Conservation (phyloP, 2,113 vertebrate genomes). For the Diadophis punctatus region DNA sequence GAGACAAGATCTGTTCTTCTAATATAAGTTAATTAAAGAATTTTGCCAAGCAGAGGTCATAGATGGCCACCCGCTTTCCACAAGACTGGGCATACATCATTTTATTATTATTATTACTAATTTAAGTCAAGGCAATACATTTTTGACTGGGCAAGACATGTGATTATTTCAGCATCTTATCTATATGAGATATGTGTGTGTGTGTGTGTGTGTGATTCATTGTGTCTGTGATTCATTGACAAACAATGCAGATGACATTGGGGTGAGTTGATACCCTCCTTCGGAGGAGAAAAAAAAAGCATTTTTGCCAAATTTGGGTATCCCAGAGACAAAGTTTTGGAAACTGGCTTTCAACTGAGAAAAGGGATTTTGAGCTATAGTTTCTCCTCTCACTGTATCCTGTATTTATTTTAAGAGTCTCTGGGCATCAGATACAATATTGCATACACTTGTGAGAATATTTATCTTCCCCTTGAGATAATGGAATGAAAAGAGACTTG, state of each 20-base stretch:
- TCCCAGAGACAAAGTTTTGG: background rate
- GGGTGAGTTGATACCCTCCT: conserved; percentile 4
- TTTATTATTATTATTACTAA: conserved; percentile 26
- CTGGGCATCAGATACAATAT: conserved; percentile 59
- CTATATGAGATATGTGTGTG: background rate
- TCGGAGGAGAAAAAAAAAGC: conserved; percentile 10
- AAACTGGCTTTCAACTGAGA: conserved; percentile 5
- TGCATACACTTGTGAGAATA: conserved; percentile 53
- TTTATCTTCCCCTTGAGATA: conserved; percentile 51
- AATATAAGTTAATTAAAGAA: conserved; percentile 22
- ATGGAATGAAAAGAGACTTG: conserved; percentile 39
- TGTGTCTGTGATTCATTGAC: conserved; percentile 11
- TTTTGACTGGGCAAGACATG: conserved; percentile 38
- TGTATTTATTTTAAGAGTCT: conserved; percentile 57
- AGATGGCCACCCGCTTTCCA: conserved; percentile 22
- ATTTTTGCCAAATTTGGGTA: conserved; percentile 5
- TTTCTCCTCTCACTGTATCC: conserved; percentile 46
- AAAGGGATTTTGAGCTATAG: conserved; percentile 37
- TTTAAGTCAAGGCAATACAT: conserved; percentile 40
- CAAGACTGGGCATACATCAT: conserved; percentile 49
- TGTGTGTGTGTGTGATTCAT: background rate
- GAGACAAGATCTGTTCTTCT: conserved; percentile 15
- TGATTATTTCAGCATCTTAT: background rate
- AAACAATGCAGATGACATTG: conserved; percentile 24
- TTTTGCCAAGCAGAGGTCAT: conserved; percentile 33